Percentiles rank a stretch among this genome's conserved stretches.
Conservation (phyloP, 2,113 vertebrate species). For the Eudyptes chrysolophus region DNA sequence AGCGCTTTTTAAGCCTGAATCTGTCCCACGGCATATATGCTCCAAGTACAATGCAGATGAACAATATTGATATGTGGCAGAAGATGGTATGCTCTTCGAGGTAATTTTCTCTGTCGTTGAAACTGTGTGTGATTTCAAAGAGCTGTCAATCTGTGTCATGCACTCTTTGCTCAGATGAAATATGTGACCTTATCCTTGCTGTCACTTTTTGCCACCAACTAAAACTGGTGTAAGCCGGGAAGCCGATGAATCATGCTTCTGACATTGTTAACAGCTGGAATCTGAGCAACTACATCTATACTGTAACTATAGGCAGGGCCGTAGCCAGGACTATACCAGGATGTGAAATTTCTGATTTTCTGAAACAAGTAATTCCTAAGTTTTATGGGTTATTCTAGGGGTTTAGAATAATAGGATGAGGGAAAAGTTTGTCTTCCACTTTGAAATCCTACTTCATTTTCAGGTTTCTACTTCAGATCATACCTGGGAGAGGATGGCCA, state of each 20-base stretch:
- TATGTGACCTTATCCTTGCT: background rate
- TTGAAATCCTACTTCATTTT: background rate
- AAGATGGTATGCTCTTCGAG: background rate
- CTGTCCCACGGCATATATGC: background rate
- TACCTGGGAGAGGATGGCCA: background rate
- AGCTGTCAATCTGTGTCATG: background rate
- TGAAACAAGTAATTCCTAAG: background rate
- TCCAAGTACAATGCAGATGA: background rate
- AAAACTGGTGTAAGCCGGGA: background rate
- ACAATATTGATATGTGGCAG: background rate
- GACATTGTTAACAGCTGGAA: background rate
- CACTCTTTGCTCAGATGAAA: background rate
- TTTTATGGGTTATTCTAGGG: background rate
- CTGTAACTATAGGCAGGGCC: background rate
- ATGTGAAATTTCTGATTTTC: background rate
- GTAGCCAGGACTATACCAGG: background rate
- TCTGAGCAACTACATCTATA: background rate
- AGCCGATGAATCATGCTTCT: background rate
- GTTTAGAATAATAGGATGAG: background rate
- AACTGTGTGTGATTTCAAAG: background rate
- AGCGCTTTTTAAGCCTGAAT: background rate
- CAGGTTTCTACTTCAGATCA: background rate
- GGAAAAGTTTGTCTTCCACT: background rate
- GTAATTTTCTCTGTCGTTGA: background rate
- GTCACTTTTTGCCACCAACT: background rate